Evolutionary conservation across 2,888 invertebrate genomes (phyloP), one percentile per base, ranked within the genome.

Genomic region (Coenonympha arcania): DNA sequence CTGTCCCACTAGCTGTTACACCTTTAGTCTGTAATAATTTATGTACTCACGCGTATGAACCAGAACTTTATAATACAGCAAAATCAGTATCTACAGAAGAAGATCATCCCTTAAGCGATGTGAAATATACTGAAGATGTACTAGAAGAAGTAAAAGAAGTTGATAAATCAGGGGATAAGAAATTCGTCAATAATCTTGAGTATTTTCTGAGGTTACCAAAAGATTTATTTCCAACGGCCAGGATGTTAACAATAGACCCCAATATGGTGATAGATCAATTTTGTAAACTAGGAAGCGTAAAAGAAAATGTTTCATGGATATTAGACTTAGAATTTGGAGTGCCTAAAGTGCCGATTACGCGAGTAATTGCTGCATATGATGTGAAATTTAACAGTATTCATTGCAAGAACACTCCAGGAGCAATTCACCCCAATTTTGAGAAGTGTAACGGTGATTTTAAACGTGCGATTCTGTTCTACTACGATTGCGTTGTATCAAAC

Each of bases 351-450:
- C 63, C 71, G 11, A 62, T 68, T 3, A 68, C 69, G 0, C 68
- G 76, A 37, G 66, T 66, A 0, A 66, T 79, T 20, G 73, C 82
- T 1, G 58, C 61, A 2, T 82, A 80, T 30, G 71, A 76, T 56
- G 71, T 74, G 0, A 70, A 74, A 36, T 66, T 60, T 24, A 75
- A 77, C 28, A 77, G 72, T 48, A 66, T 82, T 11, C 61, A 71
- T 49, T 79, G 80, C 50, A 76, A 69, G 53, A 76, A 76, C 48
- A 59, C 71, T 13, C 75, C 72, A 0, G 69, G 65, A 9, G 73
- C 73, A 0, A 68, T 79, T 1, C 79, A 82, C 59, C 82, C 81
- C 4, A 75, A 69, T 0, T 84, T 79, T 50, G 78, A 79, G 13
- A 63, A 56, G 3, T 81, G 80, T 39, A 65, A 60, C 57, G 55